Base-by-base conservation (phyloP, 2,113 vertebrate genomes). In the Tachysurus vachellii region DNA sequence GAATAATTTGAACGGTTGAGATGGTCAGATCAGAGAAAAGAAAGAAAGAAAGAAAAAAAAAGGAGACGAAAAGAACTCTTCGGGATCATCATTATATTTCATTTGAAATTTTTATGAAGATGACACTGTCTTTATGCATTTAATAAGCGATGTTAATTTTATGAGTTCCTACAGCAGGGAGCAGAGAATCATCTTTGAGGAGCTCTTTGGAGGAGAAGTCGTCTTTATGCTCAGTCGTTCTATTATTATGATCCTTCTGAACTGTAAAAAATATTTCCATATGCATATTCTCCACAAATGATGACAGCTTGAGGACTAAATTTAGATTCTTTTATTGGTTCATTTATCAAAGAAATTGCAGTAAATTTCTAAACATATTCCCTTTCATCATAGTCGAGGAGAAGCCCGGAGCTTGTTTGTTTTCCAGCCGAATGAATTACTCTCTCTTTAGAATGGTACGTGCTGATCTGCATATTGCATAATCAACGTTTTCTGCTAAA, bases 351-450 rank as follows among this genome's bases (percentile, higher is more conserved):
- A 76, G 50, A 88, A 86, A 83, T 80, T 83, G 68, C 53, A 82
- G 62, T 86, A 84, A 56, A 66, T 62, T 86, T 88, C 21, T 31
- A 75, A 85, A 86, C 61, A 64, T 86, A 83, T 88, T 88, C 83
- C 82, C 83, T 89, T 88, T 88, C 47, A 86, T 89, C 80, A 83
- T 21, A 50, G 42, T 47, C 64, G 26, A 53, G 36, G 57, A 80
- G 53, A 80, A 80, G 86, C 89, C 80, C 50, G 31, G 28, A 83
- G 83, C 84, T 10, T 88, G 86, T 90, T 90, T 86, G 86, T 88
- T 88, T 89, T 86, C 57, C 56, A 75, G 73, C 26, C 21, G 75
- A 88, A 75, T 88, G 59, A n/a, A 75, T 87, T 82, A 87, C 83
- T 70, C 57, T 84, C 70, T 64, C 80, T 44, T 31, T 64, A 47